Evolutionary conservation across 2,113 vertebrate genomes (phyloP).

Genomic region (Gambusia holbrooki): DNA sequence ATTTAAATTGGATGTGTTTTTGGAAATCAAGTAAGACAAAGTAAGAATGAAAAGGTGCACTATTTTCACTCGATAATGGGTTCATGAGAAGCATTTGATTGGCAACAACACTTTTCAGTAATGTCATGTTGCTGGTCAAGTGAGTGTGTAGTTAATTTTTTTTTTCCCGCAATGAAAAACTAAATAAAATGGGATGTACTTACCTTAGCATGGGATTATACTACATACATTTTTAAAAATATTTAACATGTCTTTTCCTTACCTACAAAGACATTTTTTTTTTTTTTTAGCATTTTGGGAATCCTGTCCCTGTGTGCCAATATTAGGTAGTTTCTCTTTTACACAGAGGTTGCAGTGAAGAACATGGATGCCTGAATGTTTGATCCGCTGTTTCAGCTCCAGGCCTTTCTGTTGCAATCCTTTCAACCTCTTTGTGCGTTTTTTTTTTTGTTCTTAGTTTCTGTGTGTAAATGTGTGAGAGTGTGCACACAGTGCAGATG

Average conservation of each 20-base stretch:
- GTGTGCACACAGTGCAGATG: constrained; percentile 8
- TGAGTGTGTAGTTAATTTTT: not conserved
- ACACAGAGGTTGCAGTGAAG: constrained; percentile 44
- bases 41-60: too few relatives aligned
- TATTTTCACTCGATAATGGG: too few relatives aligned
- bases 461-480: constrained; percentile 14
- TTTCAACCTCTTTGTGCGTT: constrained; percentile 55
- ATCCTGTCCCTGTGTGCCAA: constrained; percentile 23
- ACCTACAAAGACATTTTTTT: constrained; percentile 9
- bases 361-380: constrained; percentile 66
- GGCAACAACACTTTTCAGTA: not conserved
- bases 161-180: not conserved
- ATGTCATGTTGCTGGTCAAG: not conserved
- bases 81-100: not conserved
- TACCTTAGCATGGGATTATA: not conserved
- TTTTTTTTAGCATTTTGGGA: constrained; percentile 4
- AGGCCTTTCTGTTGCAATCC: constrained; percentile 60
- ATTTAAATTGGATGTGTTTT: too few relatives aligned
- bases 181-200: not conserved
- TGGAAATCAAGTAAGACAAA: too few relatives aligned
- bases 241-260: constrained; percentile 9
- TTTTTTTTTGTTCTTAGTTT: constrained; percentile 49
- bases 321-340: constrained; percentile 44
- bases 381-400: constrained; percentile 63
- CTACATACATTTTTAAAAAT: constrained; percentile 24